Conservation (phyloP, 1,140 invertebrate genomes). For the Drosophila rhopaloa region DNA sequence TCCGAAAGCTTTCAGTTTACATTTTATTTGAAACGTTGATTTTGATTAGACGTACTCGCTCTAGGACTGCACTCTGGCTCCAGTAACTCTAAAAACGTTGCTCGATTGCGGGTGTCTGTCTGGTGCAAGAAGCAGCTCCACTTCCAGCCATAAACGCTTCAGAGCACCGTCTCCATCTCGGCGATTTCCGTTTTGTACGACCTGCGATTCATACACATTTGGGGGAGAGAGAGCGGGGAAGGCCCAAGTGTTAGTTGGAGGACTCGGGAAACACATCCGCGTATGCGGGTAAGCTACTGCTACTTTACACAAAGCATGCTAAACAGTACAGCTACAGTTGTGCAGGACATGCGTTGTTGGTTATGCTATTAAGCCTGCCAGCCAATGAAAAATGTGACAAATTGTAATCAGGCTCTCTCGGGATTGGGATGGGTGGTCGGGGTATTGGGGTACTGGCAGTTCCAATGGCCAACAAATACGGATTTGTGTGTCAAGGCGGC, state of each 20-base stretch:
- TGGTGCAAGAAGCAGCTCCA: conserved; percentile 9
- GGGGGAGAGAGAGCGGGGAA: conserved; percentile 1
- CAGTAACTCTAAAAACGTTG: conserved; percentile 8
- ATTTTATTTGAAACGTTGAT: conserved; percentile 76
- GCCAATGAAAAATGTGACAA: conserved; percentile 50
- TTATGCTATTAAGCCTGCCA: conserved; percentile 47
- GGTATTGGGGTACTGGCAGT: not conserved
- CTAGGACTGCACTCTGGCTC: conserved; percentile 23
- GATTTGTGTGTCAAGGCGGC: conserved; percentile 15
- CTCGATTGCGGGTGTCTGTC: conserved; percentile 3
- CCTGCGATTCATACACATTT: conserved; percentile 62
- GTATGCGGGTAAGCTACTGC: not conserved
- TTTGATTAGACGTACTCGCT: conserved; percentile 72
- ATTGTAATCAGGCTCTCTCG: conserved; percentile 47
- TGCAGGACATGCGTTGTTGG: conserved; percentile 39
- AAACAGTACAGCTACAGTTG: conserved; percentile 13
- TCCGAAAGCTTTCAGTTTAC: conserved; percentile 78
- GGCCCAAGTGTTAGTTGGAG: conserved; percentile 10
- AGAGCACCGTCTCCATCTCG: conserved; percentile 96
- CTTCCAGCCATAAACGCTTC: conserved; percentile 84
- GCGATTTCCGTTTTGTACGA: conserved; percentile 90
- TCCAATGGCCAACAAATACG: conserved; percentile 10
- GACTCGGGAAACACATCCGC: not conserved
- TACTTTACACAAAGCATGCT: conserved; percentile 26
- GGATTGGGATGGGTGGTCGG: not conserved